A percentile compares a stretch with the other conserved stretches of the same genome.
phyloP scores from a whole-genome alignment of 2,888 invertebrate species.

The Epicampocera succincta region DNA sequence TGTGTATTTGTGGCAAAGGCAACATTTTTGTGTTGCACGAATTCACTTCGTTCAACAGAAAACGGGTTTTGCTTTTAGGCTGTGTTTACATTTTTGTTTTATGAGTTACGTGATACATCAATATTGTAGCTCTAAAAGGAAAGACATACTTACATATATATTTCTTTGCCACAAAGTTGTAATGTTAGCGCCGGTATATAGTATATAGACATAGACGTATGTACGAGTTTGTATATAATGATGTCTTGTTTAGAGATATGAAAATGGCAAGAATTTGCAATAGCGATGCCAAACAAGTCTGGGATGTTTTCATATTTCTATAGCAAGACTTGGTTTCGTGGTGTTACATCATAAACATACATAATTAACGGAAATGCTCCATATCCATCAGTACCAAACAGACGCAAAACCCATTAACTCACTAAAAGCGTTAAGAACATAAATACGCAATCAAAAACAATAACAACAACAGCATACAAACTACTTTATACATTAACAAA shows the following conservation, averaged over 20 bases:
- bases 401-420: conserved; percentile 6
- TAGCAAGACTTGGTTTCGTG: not conserved
- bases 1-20: conserved; percentile 18
- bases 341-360: conserved; percentile 9
- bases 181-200: conserved; percentile 27
- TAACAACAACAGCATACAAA: not conserved
- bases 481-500: conserved; percentile 28
- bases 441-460: not conserved
- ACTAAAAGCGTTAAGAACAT: conserved; percentile 19
- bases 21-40: no score
- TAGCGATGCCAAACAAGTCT: conserved; percentile 31
- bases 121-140: conserved; percentile 15
- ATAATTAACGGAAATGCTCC: conserved; percentile 59
- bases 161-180: conserved; percentile 10
- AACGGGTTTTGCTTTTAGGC: conserved; percentile 50
- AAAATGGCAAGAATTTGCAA: conserved; percentile 5
- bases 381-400: conserved; percentile 44
- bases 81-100: conserved; percentile 27
- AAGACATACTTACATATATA: not conserved
- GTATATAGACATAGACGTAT: no score
- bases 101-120: conserved; percentile 62
- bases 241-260: conserved; percentile 17
- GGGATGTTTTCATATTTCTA: conserved; percentile 22
- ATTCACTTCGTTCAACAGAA: conserved; percentile 42
- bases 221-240: no score